phyloP scores from a whole-genome alignment of 1,140 invertebrate genomes.

The Theocolax elegans region DNA sequence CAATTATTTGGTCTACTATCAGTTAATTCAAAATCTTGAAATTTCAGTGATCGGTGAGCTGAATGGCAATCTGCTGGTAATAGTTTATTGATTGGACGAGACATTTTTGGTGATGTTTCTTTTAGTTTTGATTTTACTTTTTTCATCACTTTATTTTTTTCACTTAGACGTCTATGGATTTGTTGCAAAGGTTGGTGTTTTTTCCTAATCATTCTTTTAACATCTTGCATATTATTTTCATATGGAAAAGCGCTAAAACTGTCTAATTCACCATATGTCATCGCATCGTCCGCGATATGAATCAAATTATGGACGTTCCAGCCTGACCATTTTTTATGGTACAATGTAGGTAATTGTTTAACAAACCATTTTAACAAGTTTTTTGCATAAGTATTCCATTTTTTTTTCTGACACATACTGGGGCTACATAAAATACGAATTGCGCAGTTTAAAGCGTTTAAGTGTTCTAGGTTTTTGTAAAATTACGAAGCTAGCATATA shows the following conservation, averaged over 20 bases:
- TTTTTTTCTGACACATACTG: constrained; percentile 22
- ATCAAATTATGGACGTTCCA: constrained; percentile 42
- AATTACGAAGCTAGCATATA: constrained; percentile 38
- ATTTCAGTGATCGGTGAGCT: background rate
- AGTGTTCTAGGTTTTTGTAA: constrained; percentile 31
- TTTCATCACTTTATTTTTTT: background rate
- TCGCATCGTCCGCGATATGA: constrained; percentile 38
- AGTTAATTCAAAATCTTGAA: background rate
- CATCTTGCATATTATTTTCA: constrained; percentile 39
- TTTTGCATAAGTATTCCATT: constrained; percentile 26
- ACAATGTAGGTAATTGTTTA: constrained; percentile 12
- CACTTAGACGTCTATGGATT: constrained; percentile 17
- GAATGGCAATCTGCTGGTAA: background rate
- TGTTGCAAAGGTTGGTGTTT: constrained; percentile 29
- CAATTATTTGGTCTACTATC: constrained; percentile 15
- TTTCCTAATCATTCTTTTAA: constrained; percentile 39
- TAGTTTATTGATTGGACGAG: background rate
- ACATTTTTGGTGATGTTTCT: background rate
- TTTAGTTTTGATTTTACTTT: background rate
- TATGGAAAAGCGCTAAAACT: constrained; percentile 42
- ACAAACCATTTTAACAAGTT: constrained; percentile 37
- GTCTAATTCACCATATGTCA: constrained; percentile 29
- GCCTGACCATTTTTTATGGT: constrained; percentile 27
- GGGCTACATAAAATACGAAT: constrained; percentile 42
- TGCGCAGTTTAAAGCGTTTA: constrained; percentile 39